phyloP scores from a whole-genome alignment of 2,888 invertebrate species.

The Linnaemya tessellans region DNA sequence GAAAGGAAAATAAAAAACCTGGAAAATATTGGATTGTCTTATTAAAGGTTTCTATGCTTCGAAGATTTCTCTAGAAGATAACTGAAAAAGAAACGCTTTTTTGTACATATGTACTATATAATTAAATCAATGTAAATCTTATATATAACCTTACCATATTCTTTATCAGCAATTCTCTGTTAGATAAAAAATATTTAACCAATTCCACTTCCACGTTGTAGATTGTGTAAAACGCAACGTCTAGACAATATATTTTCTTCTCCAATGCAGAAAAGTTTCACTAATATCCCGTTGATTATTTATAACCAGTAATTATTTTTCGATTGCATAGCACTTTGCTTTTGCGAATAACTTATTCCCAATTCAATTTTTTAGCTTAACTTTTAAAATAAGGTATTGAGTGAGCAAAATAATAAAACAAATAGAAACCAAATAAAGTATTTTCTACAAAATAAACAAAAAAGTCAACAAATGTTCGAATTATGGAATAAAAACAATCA shows the following conservation, averaged over 20 bases:
- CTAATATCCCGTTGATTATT: no score
- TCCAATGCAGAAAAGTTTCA: no score
- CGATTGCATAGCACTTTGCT: background rate
- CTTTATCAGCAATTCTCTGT: constrained; percentile 41
- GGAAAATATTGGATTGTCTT: background rate
- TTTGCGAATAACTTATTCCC: background rate
- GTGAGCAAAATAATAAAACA: background rate
- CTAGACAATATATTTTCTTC: background rate
- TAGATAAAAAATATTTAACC: constrained; percentile 60
- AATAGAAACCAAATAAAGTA: background rate
- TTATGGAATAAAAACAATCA: background rate
- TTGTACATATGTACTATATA: background rate
- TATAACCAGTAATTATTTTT: no score
- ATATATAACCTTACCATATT: constrained; percentile 55
- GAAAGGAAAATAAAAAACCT: no score
- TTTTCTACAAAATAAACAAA: constrained; percentile 9
- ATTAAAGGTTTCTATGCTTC: background rate
- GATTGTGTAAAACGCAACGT: constrained; percentile 29
- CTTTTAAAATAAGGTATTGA: background rate
- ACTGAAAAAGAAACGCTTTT: constrained; percentile 7
- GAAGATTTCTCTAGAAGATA: constrained; percentile 11
- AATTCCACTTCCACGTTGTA: constrained; percentile 67
- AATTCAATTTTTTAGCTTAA: background rate
- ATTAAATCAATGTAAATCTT: background rate
- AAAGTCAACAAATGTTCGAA: background rate